Percentiles rank a stretch among this genome's conserved stretches.
These are phyloP conservation scores for Discoglossus pictus DNA, from an alignment of 2,797 vertebrate species.

Conservation along the genomic window DNA sequence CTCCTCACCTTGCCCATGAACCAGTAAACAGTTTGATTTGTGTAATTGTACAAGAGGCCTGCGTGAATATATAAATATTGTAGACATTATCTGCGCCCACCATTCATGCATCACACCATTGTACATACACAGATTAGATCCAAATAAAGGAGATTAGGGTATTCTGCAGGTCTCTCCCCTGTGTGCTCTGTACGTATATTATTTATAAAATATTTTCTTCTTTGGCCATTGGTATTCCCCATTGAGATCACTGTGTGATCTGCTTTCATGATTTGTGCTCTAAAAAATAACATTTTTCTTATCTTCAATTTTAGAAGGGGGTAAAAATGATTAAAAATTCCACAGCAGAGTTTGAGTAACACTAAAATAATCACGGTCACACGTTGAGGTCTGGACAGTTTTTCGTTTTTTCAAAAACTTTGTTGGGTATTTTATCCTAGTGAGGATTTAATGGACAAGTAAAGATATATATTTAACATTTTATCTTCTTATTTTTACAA, in stretches of 20 bases:
- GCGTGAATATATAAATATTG: slow-evolving; percentile 12
- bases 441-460: too few species aligned
- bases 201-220: slow-evolving; percentile 10
- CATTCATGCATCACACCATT: slow-evolving; percentile 10
- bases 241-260: not conserved
- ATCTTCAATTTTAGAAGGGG: not conserved
- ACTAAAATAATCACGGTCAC: not conserved
- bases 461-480: too few species aligned
- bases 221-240: slow-evolving; percentile 21
- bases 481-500: too few species aligned
- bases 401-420: too few species aligned
- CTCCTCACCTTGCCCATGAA: slow-evolving; percentile 8
- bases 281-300: not conserved
- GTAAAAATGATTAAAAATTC: not conserved
- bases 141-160: slow-evolving; percentile 43
- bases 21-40: slow-evolving; percentile 23
- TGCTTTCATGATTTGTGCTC: not conserved
- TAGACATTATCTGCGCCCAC: slow-evolving; percentile 15
- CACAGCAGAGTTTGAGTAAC: not conserved
- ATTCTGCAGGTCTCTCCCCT: slow-evolving; percentile 19
- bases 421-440: too few species aligned
- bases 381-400: slow-evolving; percentile 13
- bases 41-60: slow-evolving; percentile 35
- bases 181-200: slow-evolving; percentile 1
- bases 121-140: slow-evolving; percentile 41